Conservation (phyloP, 2,888 invertebrate species). For the Eledone cirrhosa region DNA sequence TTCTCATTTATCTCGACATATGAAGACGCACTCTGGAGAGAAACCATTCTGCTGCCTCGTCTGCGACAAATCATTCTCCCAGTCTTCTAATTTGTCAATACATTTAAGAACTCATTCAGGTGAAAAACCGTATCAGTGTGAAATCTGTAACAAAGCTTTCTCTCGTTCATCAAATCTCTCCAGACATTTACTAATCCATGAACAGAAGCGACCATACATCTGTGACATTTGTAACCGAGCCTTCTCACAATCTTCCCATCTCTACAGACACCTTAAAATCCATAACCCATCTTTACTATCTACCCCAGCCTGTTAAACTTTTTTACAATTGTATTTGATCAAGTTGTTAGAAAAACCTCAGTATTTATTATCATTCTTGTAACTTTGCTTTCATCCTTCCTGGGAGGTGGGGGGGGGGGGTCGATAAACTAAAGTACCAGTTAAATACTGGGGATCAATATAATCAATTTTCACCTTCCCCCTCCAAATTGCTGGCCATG, state of each 20-base stretch:
- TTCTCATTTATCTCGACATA: not conserved
- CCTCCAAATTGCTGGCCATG: too few species aligned
- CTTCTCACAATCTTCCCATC: slow-evolving; percentile 19
- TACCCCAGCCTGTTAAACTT: too few species aligned
- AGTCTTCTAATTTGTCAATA: slow-evolving; percentile 15
- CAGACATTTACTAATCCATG: not conserved
- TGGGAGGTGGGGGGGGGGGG: too few species aligned
- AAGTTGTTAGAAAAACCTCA: too few species aligned
- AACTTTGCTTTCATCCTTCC: too few species aligned
- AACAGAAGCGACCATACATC: not conserved
- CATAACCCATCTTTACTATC: not conserved
- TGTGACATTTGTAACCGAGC: slow-evolving; percentile 12
- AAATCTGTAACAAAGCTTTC: slow-evolving; percentile 7
- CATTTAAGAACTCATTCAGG: slow-evolving; percentile 21
- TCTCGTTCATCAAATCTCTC: slow-evolving; percentile 5
- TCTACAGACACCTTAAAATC: slow-evolving; percentile 10
- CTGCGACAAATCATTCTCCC: slow-evolving; percentile 11
- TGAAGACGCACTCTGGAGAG: slow-evolving; percentile 20
- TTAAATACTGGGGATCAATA: too few species aligned
- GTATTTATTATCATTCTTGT: too few species aligned
- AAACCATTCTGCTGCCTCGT: slow-evolving; percentile 5
- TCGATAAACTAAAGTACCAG: too few species aligned
- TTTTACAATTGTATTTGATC: too few species aligned
- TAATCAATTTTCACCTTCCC: too few species aligned
- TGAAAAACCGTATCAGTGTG: slow-evolving; percentile 11